Conservation (phyloP, 2,797 vertebrate species). For the Dallia pectoralis region DNA sequence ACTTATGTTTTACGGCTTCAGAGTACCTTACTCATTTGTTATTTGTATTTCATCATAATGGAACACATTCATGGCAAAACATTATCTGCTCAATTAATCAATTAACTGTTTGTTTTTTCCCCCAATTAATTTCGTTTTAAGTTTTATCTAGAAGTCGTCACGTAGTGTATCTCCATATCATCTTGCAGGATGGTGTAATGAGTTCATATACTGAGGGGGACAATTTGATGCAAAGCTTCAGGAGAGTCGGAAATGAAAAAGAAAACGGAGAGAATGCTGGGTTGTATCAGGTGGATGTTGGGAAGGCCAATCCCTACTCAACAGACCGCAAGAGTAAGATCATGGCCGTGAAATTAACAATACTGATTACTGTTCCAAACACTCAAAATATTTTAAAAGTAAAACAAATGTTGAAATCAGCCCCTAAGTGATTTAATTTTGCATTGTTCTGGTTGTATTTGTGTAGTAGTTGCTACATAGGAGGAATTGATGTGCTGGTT, state of each 20-base stretch:
- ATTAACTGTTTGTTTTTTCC: not conserved
- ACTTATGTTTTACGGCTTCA: not conserved
- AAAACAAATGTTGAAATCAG: too few species aligned
- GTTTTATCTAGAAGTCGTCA: not conserved
- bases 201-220: conserved; percentile 57
- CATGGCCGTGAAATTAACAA: not conserved
- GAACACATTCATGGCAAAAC: not conserved
- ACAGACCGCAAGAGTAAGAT: conserved; percentile 77
- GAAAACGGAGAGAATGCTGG: conserved; percentile 71
- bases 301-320: conserved; percentile 72
- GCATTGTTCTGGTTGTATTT: too few species aligned
- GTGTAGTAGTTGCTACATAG: too few species aligned
- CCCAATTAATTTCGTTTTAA: not conserved
- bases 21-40: not conserved
- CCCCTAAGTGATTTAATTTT: too few species aligned
- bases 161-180: conserved; percentile 37
- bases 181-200: conserved; percentile 72
- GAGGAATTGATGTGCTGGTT: too few species aligned
- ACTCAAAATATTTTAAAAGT: too few species aligned
- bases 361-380: not conserved
- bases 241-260: conserved; percentile 61
- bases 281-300: conserved; percentile 71
- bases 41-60: not conserved
- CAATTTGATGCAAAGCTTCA: conserved; percentile 64
- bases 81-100: not conserved